A percentile compares a stretch with the other conserved stretches of the same genome.
Conservation (phyloP, 1,140 invertebrate genomes). For the Penaeus japonicus region DNA sequence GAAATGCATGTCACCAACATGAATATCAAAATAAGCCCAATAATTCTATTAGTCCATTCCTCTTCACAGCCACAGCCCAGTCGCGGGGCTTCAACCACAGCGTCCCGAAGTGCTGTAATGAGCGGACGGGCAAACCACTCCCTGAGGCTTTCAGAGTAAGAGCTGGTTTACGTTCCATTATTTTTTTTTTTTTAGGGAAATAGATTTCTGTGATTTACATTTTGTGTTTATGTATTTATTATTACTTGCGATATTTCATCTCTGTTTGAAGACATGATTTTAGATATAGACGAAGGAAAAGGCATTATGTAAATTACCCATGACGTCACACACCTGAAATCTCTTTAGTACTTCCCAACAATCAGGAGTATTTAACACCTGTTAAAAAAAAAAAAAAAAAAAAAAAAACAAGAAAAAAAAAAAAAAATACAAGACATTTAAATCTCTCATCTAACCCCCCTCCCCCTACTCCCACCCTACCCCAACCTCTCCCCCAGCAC, state of each 20-base stretch:
- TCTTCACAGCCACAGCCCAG: slow-evolving; percentile 53
- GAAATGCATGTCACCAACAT: no score
- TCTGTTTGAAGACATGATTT: no score
- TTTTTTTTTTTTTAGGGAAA: not conserved
- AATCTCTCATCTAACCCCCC: not conserved
- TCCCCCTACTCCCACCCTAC: not conserved
- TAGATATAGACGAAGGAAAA: no score
- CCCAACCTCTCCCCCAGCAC: slow-evolving; percentile 65
- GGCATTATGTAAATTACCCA: no score
- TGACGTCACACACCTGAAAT: no score
- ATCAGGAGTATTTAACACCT: no score
- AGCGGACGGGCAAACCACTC: slow-evolving; percentile 71
- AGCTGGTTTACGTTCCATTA: not conserved
- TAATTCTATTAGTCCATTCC: not conserved
- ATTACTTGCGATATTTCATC: not conserved
- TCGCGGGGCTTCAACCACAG: slow-evolving; percentile 78
- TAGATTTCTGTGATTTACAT: not conserved
- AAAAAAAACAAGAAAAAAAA: no score
- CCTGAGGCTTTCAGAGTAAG: slow-evolving; percentile 71
- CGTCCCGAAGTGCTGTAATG: slow-evolving; percentile 79
- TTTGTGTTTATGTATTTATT: not conserved
- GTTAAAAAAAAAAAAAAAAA: no score
- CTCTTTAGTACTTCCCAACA: no score
- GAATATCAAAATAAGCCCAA: no score
- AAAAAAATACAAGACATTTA: no score